Base-by-base conservation (phyloP, 2,888 invertebrate genomes). In the Aleiodes leptofemur region DNA sequence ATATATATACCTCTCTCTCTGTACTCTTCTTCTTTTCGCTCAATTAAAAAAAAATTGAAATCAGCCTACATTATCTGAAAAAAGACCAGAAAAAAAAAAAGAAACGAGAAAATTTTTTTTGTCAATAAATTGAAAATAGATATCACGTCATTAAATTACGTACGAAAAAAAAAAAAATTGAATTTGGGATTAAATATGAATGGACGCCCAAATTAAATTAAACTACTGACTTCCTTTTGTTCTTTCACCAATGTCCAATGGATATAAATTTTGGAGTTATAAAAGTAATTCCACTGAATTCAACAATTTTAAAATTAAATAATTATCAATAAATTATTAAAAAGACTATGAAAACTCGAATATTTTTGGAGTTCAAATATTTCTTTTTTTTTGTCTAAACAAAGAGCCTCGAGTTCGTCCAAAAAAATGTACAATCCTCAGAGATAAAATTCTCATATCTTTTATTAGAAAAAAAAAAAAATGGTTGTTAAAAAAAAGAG, bases 41-140 rank as follows among this genome's bases (percentile, higher is more conserved):
- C 23, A 64, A 23, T 64, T 48, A 56, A 56, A 64, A 64, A 59
- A 48, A 83, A 83, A 34, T 34, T 86, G 87, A 85, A 81, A 85
- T 86, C 86, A 85, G 86, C 82, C 88, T 90, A 90, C 88, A 89
- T 89, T 88, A 89, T 89, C 90, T 90, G 88, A 73, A 89, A 90
- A 80, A 84, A 74, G 34, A 79, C 77, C 76, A 73, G 82, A 69
- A 56, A 14, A 50, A 72, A 72, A 55, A 66, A 72, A 48, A 29
- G 29, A 43, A 43, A 56, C 29, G 13, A n/a, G 0, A 13, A 11
- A 56, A 56, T 34, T 56, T 70, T 69, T 14, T 38, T 14, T 11
- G 16, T 56, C 9, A 43, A n/a, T 34, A 59, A 31, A 50, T 57
- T 14, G 23, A n/a, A 59, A 71, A 57, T 68, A 68, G 68, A n/a